A percentile compares a stretch with the other conserved stretches of the same genome.
phyloP scores from a whole-genome alignment of 2,888 invertebrate genomes.

The Pollenia labialis region DNA sequence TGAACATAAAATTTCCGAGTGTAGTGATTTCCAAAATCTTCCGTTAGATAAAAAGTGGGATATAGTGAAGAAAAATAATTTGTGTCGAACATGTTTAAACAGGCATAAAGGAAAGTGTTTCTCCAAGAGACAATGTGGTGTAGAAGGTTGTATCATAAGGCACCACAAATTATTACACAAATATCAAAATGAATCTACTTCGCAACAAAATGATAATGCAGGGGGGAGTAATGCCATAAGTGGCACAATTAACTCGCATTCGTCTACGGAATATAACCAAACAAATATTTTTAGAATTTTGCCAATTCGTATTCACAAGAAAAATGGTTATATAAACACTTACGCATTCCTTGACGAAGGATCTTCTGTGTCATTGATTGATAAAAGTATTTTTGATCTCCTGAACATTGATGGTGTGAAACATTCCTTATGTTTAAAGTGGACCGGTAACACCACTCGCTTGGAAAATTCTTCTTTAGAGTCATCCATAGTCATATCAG shows the following conservation, averaged over 20 bases:
- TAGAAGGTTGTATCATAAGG: background rate
- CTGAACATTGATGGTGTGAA: constrained; percentile 12
- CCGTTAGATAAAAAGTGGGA: constrained; percentile 55
- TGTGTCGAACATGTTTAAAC: constrained; percentile 65
- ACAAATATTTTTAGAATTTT: constrained; percentile 5
- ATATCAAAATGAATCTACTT: background rate
- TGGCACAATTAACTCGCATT: constrained; percentile 11
- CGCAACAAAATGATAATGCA: background rate
- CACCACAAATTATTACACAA: background rate
- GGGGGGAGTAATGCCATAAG: background rate
- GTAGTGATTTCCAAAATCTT: constrained; percentile 51
- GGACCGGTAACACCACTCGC: constrained; percentile 17
- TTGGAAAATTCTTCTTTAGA: constrained; percentile 17
- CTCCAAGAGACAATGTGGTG: background rate
- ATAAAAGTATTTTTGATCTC: constrained; percentile 8
- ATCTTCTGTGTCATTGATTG: constrained; percentile 29
- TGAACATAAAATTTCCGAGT: constrained; percentile 43
- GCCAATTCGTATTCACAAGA: background rate
- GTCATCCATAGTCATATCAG: background rate
- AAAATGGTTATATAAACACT: background rate
- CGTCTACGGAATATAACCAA: background rate
- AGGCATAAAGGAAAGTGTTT: constrained; percentile 43
- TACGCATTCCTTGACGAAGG: constrained; percentile 48
- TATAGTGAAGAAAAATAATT: constrained; percentile 44
- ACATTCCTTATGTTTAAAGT: constrained; percentile 2